Conservation (phyloP, 1,140 invertebrate species). For the Caenorhabditis briggsae region DNA sequence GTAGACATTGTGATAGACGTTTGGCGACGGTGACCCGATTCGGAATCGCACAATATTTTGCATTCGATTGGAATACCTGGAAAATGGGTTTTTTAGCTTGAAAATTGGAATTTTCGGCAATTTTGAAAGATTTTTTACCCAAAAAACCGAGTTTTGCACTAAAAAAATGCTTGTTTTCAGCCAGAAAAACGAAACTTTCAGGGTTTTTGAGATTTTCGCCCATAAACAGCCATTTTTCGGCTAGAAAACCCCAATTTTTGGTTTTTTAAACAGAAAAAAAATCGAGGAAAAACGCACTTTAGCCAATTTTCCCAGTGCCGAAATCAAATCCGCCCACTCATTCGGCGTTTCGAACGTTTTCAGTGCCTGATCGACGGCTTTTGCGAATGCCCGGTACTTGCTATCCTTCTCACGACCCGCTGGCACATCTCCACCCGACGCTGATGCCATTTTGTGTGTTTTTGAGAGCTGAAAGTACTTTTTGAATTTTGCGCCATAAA, state of each 20-base stretch:
- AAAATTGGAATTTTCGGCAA: no score
- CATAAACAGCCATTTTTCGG: no score
- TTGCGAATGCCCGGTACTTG: conserved; percentile 86
- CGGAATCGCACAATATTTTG: conserved; percentile 90
- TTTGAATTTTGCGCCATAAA: no score
- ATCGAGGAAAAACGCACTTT: conserved; percentile 82
- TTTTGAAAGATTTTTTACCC: neutral
- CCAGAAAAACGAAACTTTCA: no score
- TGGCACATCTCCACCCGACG: conserved; percentile 46
- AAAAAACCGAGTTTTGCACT: neutral
- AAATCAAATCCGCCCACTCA: conserved; percentile 95
- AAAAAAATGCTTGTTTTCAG: no score
- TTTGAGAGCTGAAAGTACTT: neutral
- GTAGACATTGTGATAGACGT: conserved; percentile 92
- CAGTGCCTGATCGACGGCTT: conserved; percentile 88
- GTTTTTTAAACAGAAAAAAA: neutral
- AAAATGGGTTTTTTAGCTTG: conserved; percentile 66
- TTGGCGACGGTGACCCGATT: conserved; percentile 91
- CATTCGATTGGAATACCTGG: conserved; percentile 84
- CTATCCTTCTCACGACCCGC: conserved; percentile 44
- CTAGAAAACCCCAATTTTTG: neutral
- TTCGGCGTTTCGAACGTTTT: conserved; percentile 92
- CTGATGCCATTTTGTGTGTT: conserved; percentile 12
- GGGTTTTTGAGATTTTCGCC: no score
- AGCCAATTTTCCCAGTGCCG: conserved; percentile 90